Base-by-base conservation (phyloP, 2,797 vertebrate species). In the Sciurus vulgaris region DNA sequence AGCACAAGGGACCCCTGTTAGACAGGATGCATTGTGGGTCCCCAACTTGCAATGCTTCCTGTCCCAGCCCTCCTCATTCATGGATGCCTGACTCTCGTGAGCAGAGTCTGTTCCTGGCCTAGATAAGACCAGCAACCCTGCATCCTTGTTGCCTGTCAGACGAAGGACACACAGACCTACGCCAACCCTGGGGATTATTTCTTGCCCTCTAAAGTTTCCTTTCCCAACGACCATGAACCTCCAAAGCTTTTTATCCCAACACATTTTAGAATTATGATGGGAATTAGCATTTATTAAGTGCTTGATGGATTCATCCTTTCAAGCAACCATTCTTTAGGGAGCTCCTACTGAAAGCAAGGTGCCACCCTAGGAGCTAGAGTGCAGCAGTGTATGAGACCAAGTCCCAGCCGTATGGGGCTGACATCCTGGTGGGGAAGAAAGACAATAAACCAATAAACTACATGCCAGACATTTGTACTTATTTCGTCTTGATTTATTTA, bases 381-480 rank as follows among this genome's bases (percentile, higher is more conserved):
- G 8, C 63, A 67, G 38, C n/a, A 4, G 51, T 12, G 47, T 84
- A 3, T 0, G 7, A 38, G 79, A 91, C 38, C 65, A 84, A 74
- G 73, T 61, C 30, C 41, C 65, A 69, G 56, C 49, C 28, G 69
- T 0, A 0, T 61, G 59, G 67, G 78, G 82, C 73, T 73, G 70
- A 67, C 18, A 18, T 47, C 59, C 74, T 35, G 33, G 5, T n/a
- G 12, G 38, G 67, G 35, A 22, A 63, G 24, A 89, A 56, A 85
- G 33, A 89, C 30, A 20, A 59, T 74, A 81, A 93, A 61, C n/a
- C 92, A 97, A 94, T 95, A 96, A 97, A 96, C 18, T 12, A 7
- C 54, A 30, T 28, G n/a, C 35, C 85, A 88, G 67, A 33, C 51
- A 33, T 72, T 26, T 89, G 41, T 86, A 63, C 51, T 59, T 69